Evolutionary conservation across 2,113 vertebrate species (phyloP).

Genomic region (Sakesphorus luctuosus): DNA sequence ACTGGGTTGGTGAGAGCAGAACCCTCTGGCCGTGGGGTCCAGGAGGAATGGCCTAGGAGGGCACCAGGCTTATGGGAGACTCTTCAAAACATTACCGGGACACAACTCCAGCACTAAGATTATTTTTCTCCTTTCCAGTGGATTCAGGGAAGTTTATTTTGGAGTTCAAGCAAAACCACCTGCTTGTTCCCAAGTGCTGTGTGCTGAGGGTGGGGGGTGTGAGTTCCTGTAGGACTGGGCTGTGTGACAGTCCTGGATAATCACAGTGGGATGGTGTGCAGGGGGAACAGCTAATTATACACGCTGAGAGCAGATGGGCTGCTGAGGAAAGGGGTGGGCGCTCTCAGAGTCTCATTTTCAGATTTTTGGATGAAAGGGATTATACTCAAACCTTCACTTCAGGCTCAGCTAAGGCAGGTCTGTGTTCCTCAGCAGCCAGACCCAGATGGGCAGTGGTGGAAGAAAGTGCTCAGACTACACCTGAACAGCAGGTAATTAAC

Average conservation of each 20-base stretch:
- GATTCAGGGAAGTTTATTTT: background rate
- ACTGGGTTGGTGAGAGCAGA: background rate
- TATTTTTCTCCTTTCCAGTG: rapidly evolving
- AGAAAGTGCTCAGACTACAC: background rate
- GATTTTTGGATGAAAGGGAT: background rate
- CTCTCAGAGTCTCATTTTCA: rapidly evolving
- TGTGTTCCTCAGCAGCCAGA: background rate
- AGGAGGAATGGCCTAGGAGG: background rate
- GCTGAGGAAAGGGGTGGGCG: rapidly evolving
- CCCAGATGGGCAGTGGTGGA: background rate
- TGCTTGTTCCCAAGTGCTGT: rapidly evolving
- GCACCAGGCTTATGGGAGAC: rapidly evolving
- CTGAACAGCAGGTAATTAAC: background rate
- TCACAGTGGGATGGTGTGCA: rapidly evolving
- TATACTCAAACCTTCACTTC: rapidly evolving
- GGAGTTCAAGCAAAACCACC: rapidly evolving
- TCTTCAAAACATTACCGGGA: rapidly evolving
- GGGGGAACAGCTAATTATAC: rapidly evolving
- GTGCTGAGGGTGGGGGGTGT: rapidly evolving
- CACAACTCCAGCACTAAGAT: background rate
- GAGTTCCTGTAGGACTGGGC: background rate
- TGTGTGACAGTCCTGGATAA: background rate
- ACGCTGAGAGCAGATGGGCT: background rate
- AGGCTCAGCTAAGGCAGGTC: rapidly evolving
- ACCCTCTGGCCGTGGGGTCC: background rate